Evolutionary conservation across 2,888 invertebrate genomes (phyloP).

Genomic region (Eupithecia inturbata): DNA sequence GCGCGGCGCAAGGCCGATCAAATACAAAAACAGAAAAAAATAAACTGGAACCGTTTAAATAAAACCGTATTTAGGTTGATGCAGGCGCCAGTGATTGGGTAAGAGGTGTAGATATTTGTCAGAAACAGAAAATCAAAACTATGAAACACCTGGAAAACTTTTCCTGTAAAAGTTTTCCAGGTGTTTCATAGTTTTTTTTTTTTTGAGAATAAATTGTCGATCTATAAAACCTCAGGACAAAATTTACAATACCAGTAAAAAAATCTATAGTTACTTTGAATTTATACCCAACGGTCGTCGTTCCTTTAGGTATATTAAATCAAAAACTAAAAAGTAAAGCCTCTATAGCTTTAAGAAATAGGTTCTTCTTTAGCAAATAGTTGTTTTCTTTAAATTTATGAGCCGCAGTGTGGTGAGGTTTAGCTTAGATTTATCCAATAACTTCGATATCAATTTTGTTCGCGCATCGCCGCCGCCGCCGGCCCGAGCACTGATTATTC

Average conservation of each 20-base stretch:
- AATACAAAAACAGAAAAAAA: neutral
- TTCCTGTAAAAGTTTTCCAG: too few species aligned
- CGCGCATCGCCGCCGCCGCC: slow-evolving; percentile 42
- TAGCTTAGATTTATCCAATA: slow-evolving; percentile 38
- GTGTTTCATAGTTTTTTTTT: too few species aligned
- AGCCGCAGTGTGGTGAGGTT: slow-evolving; percentile 27
- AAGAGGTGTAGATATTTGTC: neutral
- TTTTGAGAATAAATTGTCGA: neutral
- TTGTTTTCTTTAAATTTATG: slow-evolving; percentile 35
- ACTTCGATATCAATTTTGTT: slow-evolving; percentile 50
- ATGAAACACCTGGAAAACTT: too few species aligned
- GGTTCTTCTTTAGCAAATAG: neutral
- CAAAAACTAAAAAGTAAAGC: slow-evolving; percentile 7
- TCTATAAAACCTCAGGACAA: neutral
- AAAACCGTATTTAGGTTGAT: neutral
- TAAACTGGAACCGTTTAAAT: neutral
- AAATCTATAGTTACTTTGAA: neutral
- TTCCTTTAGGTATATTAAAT: slow-evolving; percentile 10
- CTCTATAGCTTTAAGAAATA: neutral
- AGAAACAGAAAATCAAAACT: neutral
- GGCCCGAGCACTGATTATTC: slow-evolving; percentile 54
- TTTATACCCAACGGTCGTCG: neutral
- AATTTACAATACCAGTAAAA: neutral
- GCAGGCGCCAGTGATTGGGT: neutral
- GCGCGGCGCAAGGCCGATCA: neutral